These are phyloP conservation scores for Melanotaenia parkinsoni DNA, from an alignment of 2,797 vertebrate genomes.

Conservation along the genomic window DNA sequence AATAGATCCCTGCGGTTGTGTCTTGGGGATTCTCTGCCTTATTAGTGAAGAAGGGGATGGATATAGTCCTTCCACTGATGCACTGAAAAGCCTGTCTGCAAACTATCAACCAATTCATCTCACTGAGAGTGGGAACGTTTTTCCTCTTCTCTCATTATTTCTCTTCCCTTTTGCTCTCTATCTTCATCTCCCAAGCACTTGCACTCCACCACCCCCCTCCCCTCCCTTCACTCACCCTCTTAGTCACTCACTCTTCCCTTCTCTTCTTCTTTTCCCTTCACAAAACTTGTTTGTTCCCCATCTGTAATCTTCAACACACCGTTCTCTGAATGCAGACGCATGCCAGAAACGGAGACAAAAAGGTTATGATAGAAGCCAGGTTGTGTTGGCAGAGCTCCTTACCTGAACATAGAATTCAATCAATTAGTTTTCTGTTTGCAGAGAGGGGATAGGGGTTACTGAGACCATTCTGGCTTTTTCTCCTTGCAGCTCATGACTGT, in stretches of 20 bases:
- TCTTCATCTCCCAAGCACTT: slow-evolving; percentile 67
- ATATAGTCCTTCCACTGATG: slow-evolving; percentile 74
- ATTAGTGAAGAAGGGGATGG: slow-evolving; percentile 75
- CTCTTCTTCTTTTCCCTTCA: slow-evolving; percentile 54
- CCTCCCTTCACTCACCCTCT: slow-evolving; percentile 41
- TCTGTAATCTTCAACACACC: slow-evolving; percentile 74
- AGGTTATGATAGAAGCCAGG: slow-evolving; percentile 74
- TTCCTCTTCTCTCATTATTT: slow-evolving; percentile 78
- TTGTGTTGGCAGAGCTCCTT: slow-evolving; percentile 73
- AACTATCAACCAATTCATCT: slow-evolving; percentile 80
- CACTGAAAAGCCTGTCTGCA: slow-evolving; percentile 72
- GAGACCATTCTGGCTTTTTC: slow-evolving; percentile 64
- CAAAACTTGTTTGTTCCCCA: slow-evolving; percentile 68
- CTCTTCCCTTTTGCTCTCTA: slow-evolving; percentile 61
- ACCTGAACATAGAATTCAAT: slow-evolving; percentile 72
- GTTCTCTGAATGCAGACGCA: slow-evolving; percentile 66
- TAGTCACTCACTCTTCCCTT: slow-evolving; percentile 60
- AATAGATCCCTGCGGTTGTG: slow-evolving; percentile 70
- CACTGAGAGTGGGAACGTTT: slow-evolving; percentile 64
- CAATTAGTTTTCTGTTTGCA: slow-evolving; percentile 69
- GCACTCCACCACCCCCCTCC: slow-evolving; percentile 42
- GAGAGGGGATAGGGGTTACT: slow-evolving; percentile 60
- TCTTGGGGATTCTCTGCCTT: slow-evolving; percentile 79
- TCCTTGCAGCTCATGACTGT: slow-evolving; percentile 47
- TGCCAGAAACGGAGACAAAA: slow-evolving; percentile 74